These are phyloP conservation scores for Latrodectus geometricus DNA, from an alignment of 1,140 invertebrate genomes.

Conservation along the genomic window DNA sequence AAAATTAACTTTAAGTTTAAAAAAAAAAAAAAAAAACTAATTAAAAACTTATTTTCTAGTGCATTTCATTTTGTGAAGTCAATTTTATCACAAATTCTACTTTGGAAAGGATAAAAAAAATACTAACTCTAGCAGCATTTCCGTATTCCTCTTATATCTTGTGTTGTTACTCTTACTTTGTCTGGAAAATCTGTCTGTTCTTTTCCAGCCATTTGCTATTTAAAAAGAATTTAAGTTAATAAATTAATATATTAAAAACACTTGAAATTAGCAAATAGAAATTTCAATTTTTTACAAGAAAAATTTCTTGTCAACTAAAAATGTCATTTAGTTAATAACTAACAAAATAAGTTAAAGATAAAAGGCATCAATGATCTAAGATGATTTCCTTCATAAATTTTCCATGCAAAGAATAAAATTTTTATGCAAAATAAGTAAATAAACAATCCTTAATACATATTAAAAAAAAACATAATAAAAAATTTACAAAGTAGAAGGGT, in stretches of 20 bases:
- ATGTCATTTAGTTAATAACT: not conserved
- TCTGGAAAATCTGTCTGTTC: slow-evolving; percentile 63
- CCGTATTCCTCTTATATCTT: slow-evolving; percentile 57
- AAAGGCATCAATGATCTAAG: not conserved
- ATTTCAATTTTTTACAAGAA: not conserved
- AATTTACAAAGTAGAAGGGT: no score
- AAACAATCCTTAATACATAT: no score
- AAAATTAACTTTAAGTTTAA: no score
- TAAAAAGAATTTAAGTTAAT: not conserved
- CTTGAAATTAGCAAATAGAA: not conserved
- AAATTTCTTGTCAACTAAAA: no score
- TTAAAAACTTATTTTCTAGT: no score
- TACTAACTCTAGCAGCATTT: slow-evolving; percentile 63
- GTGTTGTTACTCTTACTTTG: slow-evolving; percentile 63
- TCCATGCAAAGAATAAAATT: no score
- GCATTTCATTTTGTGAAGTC: no score
- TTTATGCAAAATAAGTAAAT: no score
- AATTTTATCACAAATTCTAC: no score
- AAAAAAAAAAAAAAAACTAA: no score
- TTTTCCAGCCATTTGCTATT: slow-evolving; percentile 63
- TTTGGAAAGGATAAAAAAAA: not conserved
- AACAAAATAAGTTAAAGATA: not conserved
- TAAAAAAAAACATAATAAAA: no score
- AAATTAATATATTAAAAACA: not conserved
- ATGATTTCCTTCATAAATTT: no score